Conservation (phyloP, 2,888 invertebrate genomes). For the Epinotia ramella region DNA sequence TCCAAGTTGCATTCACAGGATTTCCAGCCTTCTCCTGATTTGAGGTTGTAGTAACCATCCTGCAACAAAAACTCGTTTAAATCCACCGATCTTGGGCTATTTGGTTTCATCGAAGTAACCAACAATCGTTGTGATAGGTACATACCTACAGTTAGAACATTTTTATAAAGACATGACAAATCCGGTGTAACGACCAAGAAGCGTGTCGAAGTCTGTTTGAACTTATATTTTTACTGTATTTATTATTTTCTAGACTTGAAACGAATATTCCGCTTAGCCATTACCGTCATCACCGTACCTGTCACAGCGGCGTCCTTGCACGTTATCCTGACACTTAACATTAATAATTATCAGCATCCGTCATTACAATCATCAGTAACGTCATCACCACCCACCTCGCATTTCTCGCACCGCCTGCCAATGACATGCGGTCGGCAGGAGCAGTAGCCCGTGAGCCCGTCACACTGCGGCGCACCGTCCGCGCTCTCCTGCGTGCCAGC, state of each 20-base stretch:
- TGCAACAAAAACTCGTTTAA: slow-evolving; percentile 60
- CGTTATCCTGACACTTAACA: too few relatives aligned
- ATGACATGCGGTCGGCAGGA: slow-evolving; percentile 92
- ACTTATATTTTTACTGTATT: too few relatives aligned
- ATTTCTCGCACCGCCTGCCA: slow-evolving; percentile 93
- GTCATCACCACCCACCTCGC: slow-evolving; percentile 71
- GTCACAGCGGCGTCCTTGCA: too few relatives aligned
- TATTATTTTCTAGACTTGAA: too few relatives aligned
- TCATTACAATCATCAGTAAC: neutral
- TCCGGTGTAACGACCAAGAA: too few relatives aligned
- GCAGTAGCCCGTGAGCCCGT: slow-evolving; percentile 93
- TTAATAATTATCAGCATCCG: too few relatives aligned
- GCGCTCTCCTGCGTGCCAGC: slow-evolving; percentile 92
- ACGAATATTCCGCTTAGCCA: too few relatives aligned
- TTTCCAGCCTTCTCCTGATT: slow-evolving; percentile 93
- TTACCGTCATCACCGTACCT: neutral
- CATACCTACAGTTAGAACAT: too few relatives aligned
- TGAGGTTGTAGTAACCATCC: slow-evolving; percentile 93
- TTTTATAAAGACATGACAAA: too few relatives aligned
- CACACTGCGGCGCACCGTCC: slow-evolving; percentile 90
- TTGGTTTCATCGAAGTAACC: neutral
- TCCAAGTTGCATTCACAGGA: slow-evolving; percentile 95
- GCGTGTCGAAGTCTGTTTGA: too few relatives aligned
- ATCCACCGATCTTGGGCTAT: neutral
- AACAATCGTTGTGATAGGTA: too few relatives aligned